Evolutionary conservation across 2,888 invertebrate genomes (phyloP).

Genomic region (Ennomos fuscantarius): DNA sequence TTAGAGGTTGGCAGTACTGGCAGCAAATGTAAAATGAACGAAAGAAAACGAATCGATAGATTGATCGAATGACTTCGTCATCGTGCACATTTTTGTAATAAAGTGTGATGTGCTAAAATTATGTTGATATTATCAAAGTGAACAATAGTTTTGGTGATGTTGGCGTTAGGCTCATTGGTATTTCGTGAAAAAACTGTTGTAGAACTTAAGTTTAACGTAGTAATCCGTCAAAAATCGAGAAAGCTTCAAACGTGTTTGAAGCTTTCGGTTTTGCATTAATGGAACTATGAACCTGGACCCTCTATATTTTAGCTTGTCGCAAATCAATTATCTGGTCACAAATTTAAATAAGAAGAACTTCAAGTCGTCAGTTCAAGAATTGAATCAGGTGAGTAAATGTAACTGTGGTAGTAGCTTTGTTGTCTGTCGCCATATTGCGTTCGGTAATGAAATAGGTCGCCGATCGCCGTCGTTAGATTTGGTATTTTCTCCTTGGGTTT

Average conservation of each 20-base stretch:
- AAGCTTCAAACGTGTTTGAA: slow-evolving; percentile 97
- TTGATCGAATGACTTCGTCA: slow-evolving; percentile 58
- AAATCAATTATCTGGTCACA: slow-evolving; percentile 98
- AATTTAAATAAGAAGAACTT: slow-evolving; percentile 98
- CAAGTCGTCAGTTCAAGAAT: slow-evolving; percentile 94
- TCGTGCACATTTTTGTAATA: slow-evolving; percentile 63
- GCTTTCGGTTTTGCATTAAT: slow-evolving; percentile 96
- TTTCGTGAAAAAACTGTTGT: slow-evolving; percentile 75
- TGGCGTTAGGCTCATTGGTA: slow-evolving; percentile 76
- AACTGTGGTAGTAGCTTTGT: slow-evolving; percentile 63
- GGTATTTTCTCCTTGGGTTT: slow-evolving; percentile 7
- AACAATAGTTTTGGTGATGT: slow-evolving; percentile 81
- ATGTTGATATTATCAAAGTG: slow-evolving; percentile 71
- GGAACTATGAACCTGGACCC: slow-evolving; percentile 99
- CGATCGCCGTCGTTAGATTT: not conserved
- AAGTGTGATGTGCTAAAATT: slow-evolving; percentile 64
- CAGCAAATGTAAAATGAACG: too few relatives aligned
- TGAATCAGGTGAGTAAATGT: slow-evolving; percentile 91
- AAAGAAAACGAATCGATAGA: too few relatives aligned
- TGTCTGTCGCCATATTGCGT: slow-evolving; percentile 81
- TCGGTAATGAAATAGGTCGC: slow-evolving; percentile 27
- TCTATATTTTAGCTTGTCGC: slow-evolving; percentile 99
- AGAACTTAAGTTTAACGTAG: slow-evolving; percentile 75
- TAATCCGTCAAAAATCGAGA: slow-evolving; percentile 91
- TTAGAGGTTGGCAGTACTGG: too few relatives aligned